A percentile compares a stretch with the other conserved stretches of the same genome.
Evolutionary conservation across 2,888 invertebrate species (phyloP).

Genomic region (Heliconius charithonia): DNA sequence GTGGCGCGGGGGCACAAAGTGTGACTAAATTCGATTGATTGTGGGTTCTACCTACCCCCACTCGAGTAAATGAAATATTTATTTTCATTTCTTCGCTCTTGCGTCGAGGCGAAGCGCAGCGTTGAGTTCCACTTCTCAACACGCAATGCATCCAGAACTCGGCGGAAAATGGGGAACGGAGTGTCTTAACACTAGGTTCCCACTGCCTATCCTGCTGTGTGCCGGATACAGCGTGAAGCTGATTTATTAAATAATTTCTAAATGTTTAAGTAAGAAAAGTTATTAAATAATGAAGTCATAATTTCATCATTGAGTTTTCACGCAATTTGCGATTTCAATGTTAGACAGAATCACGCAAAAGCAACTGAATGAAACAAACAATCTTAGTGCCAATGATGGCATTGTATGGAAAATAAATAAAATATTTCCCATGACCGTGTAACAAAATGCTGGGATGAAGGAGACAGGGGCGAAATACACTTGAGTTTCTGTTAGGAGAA

Average conservation of each 20-base stretch:
- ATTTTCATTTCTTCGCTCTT: too few relatives aligned
- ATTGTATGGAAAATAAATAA: slow-evolving; percentile 10
- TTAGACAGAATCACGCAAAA: not conserved
- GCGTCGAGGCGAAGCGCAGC: too few relatives aligned
- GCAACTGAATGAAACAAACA: not conserved
- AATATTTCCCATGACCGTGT: slow-evolving; percentile 42
- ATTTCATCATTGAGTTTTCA: not conserved
- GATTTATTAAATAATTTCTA: not conserved
- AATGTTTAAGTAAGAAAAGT: not conserved
- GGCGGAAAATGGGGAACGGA: not conserved
- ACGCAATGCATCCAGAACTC: not conserved
- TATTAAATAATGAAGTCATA: not conserved
- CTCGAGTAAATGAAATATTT: too few relatives aligned
- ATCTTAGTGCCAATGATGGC: not conserved
- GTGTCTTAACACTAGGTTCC: not conserved
- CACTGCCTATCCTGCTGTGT: not conserved
- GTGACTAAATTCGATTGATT: too few relatives aligned
- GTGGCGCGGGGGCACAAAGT: too few relatives aligned
- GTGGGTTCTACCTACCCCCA: too few relatives aligned
- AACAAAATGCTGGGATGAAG: slow-evolving; percentile 28
- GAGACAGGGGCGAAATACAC: not conserved
- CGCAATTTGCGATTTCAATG: slow-evolving; percentile 1
- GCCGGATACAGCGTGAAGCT: not conserved
- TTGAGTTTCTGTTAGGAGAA: not conserved
- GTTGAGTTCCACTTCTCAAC: not conserved